Percentiles rank a stretch among this genome's conserved stretches.
phyloP scores from a whole-genome alignment of 1,140 invertebrate species.

The Trypoxylus dichotomus region DNA sequence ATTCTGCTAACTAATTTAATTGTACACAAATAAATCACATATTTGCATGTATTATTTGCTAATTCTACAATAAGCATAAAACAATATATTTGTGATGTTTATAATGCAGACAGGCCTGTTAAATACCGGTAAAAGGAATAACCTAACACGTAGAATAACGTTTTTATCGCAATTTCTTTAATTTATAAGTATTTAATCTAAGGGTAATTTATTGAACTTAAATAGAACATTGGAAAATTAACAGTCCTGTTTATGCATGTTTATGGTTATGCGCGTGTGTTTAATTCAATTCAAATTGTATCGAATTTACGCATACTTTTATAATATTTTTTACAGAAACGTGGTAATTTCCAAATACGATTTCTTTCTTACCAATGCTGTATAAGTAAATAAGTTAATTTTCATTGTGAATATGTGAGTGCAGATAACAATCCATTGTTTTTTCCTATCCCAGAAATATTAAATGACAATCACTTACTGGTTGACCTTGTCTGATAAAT shows the following conservation, averaged over 20 bases:
- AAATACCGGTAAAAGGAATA: not conserved
- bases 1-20: too few species aligned
- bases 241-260: not conserved
- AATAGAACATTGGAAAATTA: not conserved
- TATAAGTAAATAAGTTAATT: not conserved
- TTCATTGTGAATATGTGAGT: not conserved
- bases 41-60: not conserved
- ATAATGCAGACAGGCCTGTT: not conserved
- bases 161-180: not conserved
- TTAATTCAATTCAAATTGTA: not conserved
- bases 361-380: not conserved
- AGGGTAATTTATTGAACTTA: not conserved
- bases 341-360: not conserved
- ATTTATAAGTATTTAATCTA: not conserved
- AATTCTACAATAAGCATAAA: not conserved
- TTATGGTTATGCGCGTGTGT: not conserved
- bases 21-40: too few species aligned
- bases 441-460: not conserved
- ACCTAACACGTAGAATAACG: not conserved
- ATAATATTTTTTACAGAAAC: not conserved
- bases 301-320: not conserved
- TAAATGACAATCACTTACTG: not conserved
- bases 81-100: not conserved
- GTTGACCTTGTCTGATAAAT: not conserved
- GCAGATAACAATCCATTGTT: not conserved